Evolutionary conservation across 2,888 invertebrate species (phyloP).

Genomic region (Epicampocera succincta): DNA sequence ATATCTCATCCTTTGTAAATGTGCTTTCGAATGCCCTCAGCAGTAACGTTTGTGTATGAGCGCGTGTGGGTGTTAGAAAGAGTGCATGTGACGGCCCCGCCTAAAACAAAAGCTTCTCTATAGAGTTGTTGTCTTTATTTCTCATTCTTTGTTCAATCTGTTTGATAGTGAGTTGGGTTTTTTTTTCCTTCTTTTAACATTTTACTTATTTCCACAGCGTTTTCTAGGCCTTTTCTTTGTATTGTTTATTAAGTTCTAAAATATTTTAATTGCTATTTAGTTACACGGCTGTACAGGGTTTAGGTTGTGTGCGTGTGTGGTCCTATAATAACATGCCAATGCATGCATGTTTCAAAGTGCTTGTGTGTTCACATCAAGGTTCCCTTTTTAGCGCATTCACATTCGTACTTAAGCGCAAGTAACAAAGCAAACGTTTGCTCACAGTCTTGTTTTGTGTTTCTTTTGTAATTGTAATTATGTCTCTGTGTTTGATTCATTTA

Average conservation of each 20-base stretch:
- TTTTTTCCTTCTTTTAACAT: conserved; percentile 4
- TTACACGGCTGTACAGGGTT: conserved; percentile 20
- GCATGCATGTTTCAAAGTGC: background rate
- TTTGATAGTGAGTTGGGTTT: background rate
- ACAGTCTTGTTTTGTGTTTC: conserved; percentile 22
- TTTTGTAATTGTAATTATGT: conserved; percentile 30
- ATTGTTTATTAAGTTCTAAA: conserved; percentile 13
- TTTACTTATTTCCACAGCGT: background rate
- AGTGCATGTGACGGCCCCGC: conserved; percentile 1
- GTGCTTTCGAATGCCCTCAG: background rate
- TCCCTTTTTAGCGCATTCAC: background rate
- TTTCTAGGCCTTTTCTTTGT: conserved; percentile 18
- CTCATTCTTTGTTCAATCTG: conserved; percentile 30
- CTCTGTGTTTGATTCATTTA: conserved; percentile 27
- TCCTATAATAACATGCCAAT: background rate
- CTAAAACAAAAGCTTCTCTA: conserved; percentile 20
- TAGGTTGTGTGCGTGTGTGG: background rate
- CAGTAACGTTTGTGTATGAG: conserved; percentile 9
- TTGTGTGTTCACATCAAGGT: conserved; percentile 1
- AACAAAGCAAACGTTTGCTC: conserved; percentile 20
- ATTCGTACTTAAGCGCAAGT: conserved; percentile 11
- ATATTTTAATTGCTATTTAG: conserved; percentile 41
- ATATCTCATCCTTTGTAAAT: background rate
- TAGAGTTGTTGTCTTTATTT: conserved; percentile 9
- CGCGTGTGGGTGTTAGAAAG: background rate